Evolutionary conservation across 2,797 vertebrate genomes (phyloP).

Genomic region (Poecilia picta): DNA sequence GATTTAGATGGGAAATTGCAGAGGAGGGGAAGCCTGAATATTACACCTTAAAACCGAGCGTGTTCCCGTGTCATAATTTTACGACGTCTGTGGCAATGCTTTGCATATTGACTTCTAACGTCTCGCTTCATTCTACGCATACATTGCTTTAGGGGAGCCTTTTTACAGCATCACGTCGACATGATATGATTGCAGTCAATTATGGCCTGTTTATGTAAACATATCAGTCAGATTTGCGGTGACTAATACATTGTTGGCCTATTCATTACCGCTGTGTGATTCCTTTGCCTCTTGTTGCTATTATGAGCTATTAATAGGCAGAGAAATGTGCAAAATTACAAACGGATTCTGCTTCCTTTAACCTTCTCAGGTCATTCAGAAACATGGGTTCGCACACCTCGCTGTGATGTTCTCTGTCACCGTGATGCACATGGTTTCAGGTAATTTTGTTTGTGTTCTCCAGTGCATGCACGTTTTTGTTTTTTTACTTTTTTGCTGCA

Average conservation of each 20-base stretch:
- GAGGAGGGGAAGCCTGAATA: conserved; percentile 18
- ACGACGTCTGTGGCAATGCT: not conserved
- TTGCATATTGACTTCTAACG: not conserved
- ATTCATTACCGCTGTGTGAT: conserved; percentile 20
- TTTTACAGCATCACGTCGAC: conserved; percentile 2
- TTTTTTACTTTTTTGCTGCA: not conserved
- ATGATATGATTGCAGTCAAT: conserved; percentile 25
- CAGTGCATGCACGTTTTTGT: not conserved
- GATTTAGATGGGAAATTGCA: conserved; percentile 57
- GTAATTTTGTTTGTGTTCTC: conserved; percentile 58
- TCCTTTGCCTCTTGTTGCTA: conserved; percentile 6
- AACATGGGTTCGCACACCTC: conserved; percentile 74
- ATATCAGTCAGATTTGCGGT: conserved; percentile 33
- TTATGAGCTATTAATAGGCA: conserved; percentile 9
- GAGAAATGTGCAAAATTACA: conserved; percentile 13
- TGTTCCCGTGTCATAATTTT: not conserved
- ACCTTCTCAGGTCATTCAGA: conserved; percentile 65
- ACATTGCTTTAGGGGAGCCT: not conserved
- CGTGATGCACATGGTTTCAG: conserved; percentile 75
- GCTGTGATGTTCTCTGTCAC: conserved; percentile 78
- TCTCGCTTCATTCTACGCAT: not conserved
- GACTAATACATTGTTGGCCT: conserved; percentile 18
- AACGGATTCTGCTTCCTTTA: conserved; percentile 39
- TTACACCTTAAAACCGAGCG: not conserved
- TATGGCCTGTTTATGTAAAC: conserved; percentile 67